Evolutionary conservation across 2,113 vertebrate species (phyloP).

Genomic region (Plotosus lineatus): DNA sequence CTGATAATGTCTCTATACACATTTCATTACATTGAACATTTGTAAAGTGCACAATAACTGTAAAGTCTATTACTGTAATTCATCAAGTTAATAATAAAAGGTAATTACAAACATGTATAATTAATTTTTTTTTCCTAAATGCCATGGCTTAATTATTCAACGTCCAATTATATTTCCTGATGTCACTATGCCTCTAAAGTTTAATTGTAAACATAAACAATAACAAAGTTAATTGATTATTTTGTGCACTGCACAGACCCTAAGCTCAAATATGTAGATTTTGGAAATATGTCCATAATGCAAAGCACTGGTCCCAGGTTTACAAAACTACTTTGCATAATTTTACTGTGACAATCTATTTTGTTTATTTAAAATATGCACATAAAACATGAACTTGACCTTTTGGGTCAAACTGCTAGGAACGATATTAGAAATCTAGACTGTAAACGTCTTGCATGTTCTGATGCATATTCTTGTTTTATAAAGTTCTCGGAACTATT

Average conservation of each 20-base stretch:
- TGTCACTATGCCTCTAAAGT: not conserved
- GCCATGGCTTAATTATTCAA: not conserved
- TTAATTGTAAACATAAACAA: not conserved
- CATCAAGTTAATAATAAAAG: conserved; percentile 3
- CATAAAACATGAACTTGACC: conserved; percentile 19
- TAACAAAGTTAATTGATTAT: not conserved
- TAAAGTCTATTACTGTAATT: not conserved
- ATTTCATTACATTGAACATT: not conserved
- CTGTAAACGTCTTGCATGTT: not conserved
- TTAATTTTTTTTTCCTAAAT: not conserved
- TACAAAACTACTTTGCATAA: conserved; percentile 46
- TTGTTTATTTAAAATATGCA: conserved; percentile 41
- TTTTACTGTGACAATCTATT: conserved; percentile 44
- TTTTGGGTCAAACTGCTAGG: conserved; percentile 14
- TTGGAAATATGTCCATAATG: conserved; percentile 31
- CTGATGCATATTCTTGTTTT: not conserved
- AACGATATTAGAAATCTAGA: not conserved
- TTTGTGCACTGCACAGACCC: not conserved
- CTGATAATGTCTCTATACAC: not conserved
- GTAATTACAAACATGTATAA: not conserved
- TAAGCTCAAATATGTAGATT: not conserved
- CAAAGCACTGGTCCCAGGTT: conserved; percentile 34
- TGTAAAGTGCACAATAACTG: not conserved
- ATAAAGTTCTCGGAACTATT: not conserved
- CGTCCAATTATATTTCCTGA: not conserved